Conservation (phyloP, 2,797 vertebrate genomes). For the Tinamus major region DNA sequence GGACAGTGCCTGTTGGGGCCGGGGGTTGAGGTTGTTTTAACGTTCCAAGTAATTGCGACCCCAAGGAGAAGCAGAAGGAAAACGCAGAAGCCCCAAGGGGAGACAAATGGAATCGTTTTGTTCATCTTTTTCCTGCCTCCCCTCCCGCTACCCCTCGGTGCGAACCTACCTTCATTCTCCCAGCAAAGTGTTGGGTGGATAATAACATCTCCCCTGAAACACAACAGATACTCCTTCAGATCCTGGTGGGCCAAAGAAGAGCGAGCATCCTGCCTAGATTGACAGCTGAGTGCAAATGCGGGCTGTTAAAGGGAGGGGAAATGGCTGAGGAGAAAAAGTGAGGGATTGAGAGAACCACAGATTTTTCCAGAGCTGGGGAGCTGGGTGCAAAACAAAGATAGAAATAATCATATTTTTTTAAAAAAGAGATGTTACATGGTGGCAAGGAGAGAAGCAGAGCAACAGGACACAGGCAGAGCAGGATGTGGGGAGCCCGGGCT, state of each 20-base stretch:
- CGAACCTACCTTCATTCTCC: background rate
- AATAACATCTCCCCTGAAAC: constrained; percentile 6
- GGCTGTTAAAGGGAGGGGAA: background rate
- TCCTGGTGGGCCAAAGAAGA: background rate
- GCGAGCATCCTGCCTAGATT: background rate
- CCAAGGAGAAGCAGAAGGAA: constrained; percentile 69
- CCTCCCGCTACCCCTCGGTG: background rate
- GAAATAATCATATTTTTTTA: background rate
- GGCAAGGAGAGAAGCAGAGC: background rate
- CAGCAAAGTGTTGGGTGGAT: background rate
- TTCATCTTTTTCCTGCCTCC: background rate
- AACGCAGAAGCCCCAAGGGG: constrained; percentile 32
- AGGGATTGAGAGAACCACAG: accelerated
- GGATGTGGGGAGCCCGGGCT: background rate
- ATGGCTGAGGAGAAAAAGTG: background rate
- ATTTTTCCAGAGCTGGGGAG: background rate
- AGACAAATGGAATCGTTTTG: background rate
- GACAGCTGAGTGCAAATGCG: background rate
- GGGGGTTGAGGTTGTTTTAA: constrained; percentile 65
- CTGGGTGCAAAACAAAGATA: background rate
- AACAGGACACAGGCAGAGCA: background rate
- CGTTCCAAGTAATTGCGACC: constrained; percentile 73
- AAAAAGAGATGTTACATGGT: background rate
- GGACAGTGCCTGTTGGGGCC: constrained; percentile 47
- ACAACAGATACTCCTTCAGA: background rate